Evolutionary conservation across 2,888 invertebrate genomes (phyloP).

Genomic region (Ischnus inquisitorius): DNA sequence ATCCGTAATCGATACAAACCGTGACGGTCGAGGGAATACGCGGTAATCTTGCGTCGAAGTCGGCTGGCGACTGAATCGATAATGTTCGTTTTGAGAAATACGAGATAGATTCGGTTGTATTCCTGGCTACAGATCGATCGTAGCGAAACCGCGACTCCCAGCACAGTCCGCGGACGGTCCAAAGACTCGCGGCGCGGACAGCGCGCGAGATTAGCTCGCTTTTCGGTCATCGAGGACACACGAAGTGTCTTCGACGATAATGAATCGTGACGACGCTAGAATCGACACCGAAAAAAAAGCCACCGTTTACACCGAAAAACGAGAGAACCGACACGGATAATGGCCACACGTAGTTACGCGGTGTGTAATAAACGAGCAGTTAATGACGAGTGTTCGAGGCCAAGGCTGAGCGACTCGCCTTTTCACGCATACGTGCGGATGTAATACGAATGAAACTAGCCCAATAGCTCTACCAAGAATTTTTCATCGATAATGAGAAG

Average conservation of each 20-base stretch:
- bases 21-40: conserved; percentile 6
- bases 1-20: conserved; percentile 34
- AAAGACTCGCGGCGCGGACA: not conserved
- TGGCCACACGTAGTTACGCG: not conserved
- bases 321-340: not conserved
- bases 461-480: not conserved
- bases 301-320: not conserved
- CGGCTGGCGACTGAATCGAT: conserved; percentile 16
- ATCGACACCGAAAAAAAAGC: not conserved
- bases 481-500: conserved; percentile 8
- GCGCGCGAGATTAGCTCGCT: not conserved
- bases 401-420: not conserved
- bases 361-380: not conserved
- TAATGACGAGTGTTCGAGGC: conserved; percentile 10
- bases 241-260: not conserved
- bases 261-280: not conserved
- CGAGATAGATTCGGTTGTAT: conserved; percentile 44
- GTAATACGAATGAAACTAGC: not conserved
- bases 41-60: not conserved
- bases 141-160: not conserved
- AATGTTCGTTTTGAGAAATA: conserved; percentile 40
- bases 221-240: not conserved
- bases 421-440: not conserved
- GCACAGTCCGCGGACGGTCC: not conserved
- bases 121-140: conserved; percentile 43